These are phyloP conservation scores for Aplodontia rufa DNA, from an alignment of 2,113 vertebrate genomes.

Conservation along the genomic window DNA sequence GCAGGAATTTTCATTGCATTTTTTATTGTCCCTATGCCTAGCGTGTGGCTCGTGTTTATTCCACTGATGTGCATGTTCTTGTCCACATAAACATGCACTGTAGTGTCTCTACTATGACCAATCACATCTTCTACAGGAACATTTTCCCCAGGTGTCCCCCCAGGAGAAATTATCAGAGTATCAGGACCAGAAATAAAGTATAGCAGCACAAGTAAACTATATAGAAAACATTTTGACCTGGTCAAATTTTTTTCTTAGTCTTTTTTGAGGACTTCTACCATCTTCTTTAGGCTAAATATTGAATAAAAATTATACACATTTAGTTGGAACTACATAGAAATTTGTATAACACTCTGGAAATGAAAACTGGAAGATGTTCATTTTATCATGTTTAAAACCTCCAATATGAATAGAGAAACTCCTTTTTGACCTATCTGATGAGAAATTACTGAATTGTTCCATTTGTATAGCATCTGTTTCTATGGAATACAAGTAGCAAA, in stretches of 20 bases:
- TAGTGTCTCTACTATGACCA: not conserved
- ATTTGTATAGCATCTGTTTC: constrained; percentile 45
- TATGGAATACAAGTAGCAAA: not conserved
- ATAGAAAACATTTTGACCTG: not conserved
- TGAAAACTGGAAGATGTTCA: not conserved
- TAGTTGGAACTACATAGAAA: not conserved
- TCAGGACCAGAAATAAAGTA: not conserved
- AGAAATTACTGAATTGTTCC: not conserved
- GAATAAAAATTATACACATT: not conserved
- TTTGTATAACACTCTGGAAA: not conserved
- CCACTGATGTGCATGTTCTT: not conserved
- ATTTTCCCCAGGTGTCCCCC: not conserved
- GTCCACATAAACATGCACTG: not conserved
- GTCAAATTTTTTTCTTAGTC: not conserved
- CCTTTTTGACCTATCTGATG: not conserved
- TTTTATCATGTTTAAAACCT: constrained; percentile 47
- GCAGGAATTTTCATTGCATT: not conserved
- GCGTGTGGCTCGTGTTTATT: not conserved
- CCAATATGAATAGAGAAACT: not conserved
- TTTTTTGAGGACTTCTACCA: not conserved
- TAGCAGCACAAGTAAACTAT: not conserved
- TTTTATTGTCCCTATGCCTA: not conserved
- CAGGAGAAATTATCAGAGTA: not conserved
- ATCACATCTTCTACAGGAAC: not conserved
- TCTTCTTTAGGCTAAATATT: not conserved